These are phyloP conservation scores for Heliconius hewitsoni DNA, from an alignment of 1,140 invertebrate species.

Conservation along the genomic window DNA sequence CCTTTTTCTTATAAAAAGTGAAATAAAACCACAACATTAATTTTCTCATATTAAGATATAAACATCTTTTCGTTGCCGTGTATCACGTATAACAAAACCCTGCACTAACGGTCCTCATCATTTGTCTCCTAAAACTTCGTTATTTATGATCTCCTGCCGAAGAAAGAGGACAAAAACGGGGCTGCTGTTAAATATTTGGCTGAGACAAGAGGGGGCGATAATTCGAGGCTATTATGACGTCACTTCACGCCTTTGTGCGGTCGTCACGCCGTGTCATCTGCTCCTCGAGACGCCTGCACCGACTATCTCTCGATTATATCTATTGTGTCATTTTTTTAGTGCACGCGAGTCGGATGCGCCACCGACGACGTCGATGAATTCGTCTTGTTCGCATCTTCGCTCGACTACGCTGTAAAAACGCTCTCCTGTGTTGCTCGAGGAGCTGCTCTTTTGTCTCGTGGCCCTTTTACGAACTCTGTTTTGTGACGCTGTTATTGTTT, in stretches of 20 bases:
- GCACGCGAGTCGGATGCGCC: slow-evolving; percentile 75
- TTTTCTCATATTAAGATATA: slow-evolving; percentile 76
- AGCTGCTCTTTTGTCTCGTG: slow-evolving; percentile 75
- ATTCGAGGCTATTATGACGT: slow-evolving; percentile 81
- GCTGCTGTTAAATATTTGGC: slow-evolving; percentile 80
- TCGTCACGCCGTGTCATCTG: slow-evolving; percentile 79
- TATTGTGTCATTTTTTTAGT: slow-evolving; percentile 79
- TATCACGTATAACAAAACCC: slow-evolving; percentile 72
- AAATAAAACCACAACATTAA: slow-evolving; percentile 56
- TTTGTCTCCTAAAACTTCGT: slow-evolving; percentile 72
- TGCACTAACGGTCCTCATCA: slow-evolving; percentile 76
- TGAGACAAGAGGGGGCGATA: slow-evolving; percentile 81
- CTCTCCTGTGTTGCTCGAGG: slow-evolving; percentile 44
- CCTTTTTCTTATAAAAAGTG: slow-evolving; percentile 13
- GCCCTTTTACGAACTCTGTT: slow-evolving; percentile 77
- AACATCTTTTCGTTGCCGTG: slow-evolving; percentile 75
- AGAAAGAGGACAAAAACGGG: slow-evolving; percentile 76
- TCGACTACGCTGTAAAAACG: slow-evolving; percentile 74
- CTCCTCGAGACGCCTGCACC: slow-evolving; percentile 77
- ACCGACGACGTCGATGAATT: slow-evolving; percentile 80
- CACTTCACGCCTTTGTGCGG: slow-evolving; percentile 79
- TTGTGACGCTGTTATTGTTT: slow-evolving; percentile 80
- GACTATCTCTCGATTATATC: slow-evolving; percentile 79
- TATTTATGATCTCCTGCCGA: slow-evolving; percentile 77
- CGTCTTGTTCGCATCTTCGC: slow-evolving; percentile 72